These are phyloP conservation scores for Drosophila insularis DNA, from an alignment of 1,140 invertebrate species.

Conservation along the genomic window DNA sequence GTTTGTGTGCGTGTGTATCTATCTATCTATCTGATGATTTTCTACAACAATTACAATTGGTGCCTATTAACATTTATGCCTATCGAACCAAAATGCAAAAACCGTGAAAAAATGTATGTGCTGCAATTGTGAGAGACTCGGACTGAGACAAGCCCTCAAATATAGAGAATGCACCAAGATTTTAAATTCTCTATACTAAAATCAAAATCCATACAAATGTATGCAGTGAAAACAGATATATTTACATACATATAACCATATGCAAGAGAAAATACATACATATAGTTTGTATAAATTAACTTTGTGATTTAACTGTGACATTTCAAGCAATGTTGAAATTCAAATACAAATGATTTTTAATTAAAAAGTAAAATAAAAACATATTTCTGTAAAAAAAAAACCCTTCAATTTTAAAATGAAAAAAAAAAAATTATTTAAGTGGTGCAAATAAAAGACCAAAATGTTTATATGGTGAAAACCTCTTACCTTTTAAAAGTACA, in stretches of 20 bases:
- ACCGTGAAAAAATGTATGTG: neutral
- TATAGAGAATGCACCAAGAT: neutral
- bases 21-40: slow-evolving; percentile 16
- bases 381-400: too few relatives aligned
- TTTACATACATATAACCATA: neutral
- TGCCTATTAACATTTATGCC: slow-evolving; percentile 3
- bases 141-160: slow-evolving; percentile 1
- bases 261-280: too few relatives aligned
- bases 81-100: neutral
- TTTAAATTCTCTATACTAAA: slow-evolving; percentile 3
- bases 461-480: too few relatives aligned
- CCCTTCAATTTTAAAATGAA: too few relatives aligned
- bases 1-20: slow-evolving; percentile 9
- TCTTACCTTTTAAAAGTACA: too few relatives aligned
- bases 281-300: too few relatives aligned
- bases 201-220: slow-evolving; percentile 1
- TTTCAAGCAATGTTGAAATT: too few relatives aligned
- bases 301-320: too few relatives aligned
- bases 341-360: too few relatives aligned
- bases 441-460: too few relatives aligned
- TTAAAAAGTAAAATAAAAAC: too few relatives aligned
- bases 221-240: neutral
- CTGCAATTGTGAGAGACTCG: neutral
- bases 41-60: slow-evolving; percentile 7
- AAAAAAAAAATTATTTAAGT: too few relatives aligned